These are phyloP conservation scores for Megalopta genalis DNA, from an alignment of 1,140 invertebrate species.

Conservation along the genomic window DNA sequence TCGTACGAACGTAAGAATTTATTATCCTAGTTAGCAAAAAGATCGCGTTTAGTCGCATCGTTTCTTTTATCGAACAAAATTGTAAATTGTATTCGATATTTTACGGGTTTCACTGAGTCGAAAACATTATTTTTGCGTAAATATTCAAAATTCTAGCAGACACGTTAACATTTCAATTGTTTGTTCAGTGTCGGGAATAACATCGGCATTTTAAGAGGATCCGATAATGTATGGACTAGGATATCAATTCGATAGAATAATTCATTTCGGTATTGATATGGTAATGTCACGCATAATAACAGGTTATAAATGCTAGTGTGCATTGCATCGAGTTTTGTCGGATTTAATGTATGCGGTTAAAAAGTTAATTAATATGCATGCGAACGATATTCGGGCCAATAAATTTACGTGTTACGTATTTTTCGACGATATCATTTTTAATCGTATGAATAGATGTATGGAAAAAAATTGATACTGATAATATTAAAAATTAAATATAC, in stretches of 20 bases:
- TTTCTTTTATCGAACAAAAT: conserved; percentile 8
- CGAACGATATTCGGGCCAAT: not conserved
- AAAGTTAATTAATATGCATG: conserved; percentile 10
- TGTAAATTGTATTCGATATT: conserved; percentile 21
- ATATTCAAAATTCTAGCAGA: not conserved
- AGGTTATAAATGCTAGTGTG: conserved; percentile 19
- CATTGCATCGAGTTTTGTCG: not conserved
- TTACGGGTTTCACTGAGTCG: not conserved
- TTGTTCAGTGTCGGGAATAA: not conserved
- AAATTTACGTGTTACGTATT: not conserved
- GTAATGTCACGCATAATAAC: conserved; percentile 12
- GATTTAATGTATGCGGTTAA: not conserved
- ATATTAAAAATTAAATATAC: not conserved
- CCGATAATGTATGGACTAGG: conserved; percentile 6
- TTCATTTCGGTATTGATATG: conserved; percentile 26
- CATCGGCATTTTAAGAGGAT: not conserved
- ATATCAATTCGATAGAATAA: conserved; percentile 23
- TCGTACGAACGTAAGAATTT: not conserved
- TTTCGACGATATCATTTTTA: not conserved
- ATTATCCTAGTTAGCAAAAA: not conserved
- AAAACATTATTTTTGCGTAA: conserved; percentile 3
- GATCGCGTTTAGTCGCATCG: not conserved
- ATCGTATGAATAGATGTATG: not conserved
- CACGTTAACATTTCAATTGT: conserved; percentile 9
- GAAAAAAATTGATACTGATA: not conserved